Evolutionary conservation across 2,888 invertebrate genomes (phyloP), one percentile per base, ranked within the genome.

Genomic region (Drosophila fulvimacula): DNA sequence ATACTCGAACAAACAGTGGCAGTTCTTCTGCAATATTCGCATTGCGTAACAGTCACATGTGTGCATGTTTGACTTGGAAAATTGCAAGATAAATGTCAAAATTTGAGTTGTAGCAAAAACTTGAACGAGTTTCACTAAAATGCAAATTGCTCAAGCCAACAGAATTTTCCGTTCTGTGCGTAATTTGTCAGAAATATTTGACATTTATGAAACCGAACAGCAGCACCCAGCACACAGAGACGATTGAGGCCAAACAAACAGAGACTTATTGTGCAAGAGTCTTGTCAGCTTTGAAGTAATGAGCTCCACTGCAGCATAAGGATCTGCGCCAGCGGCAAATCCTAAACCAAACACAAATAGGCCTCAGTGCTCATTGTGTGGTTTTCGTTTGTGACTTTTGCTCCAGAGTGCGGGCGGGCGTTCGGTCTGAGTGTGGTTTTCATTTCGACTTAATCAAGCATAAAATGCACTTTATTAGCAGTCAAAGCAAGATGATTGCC

Each of bases 141-240:
- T 67, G 69, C 57, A 63, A 82, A 77, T 68, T 82, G 71, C 66
- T 52, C 58, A 68, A 15, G 39, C 30, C 44, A 32, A 15, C 19
- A 38, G 46, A 27, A 48, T 46, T 34, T 34, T 56, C 60, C 75
- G 61, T 58, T 57, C 65, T 64, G 70, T 63, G 57, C 69, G 68
- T 67, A 83, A 89, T 89, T 86, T 82, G 81, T 82, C 82, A 77
- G 69, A 73, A 65, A 76, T 80, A 65, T 88, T 76, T 78, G 82
- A 78, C 85, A 87, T 78, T 67, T 76, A 60, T 56, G 48, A 34
- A 30, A 38, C 49, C 46, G 61, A 42, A 65, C 24, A 49, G 49
- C 64, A 55, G 39, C 38, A 56, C 39, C 27, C 38, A 5, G n/a
- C 24, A 27, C 30, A 41, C 52, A 44, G 42, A 52, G 41, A 53